These are phyloP conservation scores for Sabatieria punctata DNA, from an alignment of 2,888 invertebrate species.

Conservation along the genomic window DNA sequence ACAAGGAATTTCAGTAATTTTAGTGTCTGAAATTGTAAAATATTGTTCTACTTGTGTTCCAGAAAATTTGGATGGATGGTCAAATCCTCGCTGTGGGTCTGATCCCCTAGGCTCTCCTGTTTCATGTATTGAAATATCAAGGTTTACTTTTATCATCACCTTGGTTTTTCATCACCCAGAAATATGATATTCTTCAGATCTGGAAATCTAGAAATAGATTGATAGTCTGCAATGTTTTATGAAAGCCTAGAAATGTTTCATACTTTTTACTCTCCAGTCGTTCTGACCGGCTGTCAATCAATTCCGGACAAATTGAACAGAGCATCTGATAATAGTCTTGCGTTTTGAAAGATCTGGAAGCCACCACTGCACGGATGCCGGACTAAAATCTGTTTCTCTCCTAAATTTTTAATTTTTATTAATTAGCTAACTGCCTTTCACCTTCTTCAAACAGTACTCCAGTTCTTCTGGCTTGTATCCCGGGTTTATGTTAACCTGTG, in stretches of 20 bases:
- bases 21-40: too few relatives aligned
- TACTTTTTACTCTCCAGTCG: constrained; percentile 32
- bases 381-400: constrained; percentile 28
- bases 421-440: constrained; percentile 13
- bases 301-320: constrained; percentile 43
- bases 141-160: not conserved
- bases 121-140: too few relatives aligned
- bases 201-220: constrained; percentile 15
- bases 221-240: not conserved
- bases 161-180: constrained; percentile 16
- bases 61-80: too few relatives aligned
- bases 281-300: constrained; percentile 36
- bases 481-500: constrained; percentile 56
- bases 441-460: constrained; percentile 53
- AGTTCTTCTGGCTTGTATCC: constrained; percentile 52
- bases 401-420: not conserved
- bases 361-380: constrained; percentile 48
- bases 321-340: constrained; percentile 52
- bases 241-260: too few relatives aligned
- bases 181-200: constrained; percentile 44
- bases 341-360: constrained; percentile 45
- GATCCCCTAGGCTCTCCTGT: too few relatives aligned
- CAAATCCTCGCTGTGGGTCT: too few relatives aligned
- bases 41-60: too few relatives aligned
- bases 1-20: too few relatives aligned